These are phyloP conservation scores for Vicugna pacos DNA, from an alignment of 2,113 vertebrate species.

Conservation along the genomic window DNA sequence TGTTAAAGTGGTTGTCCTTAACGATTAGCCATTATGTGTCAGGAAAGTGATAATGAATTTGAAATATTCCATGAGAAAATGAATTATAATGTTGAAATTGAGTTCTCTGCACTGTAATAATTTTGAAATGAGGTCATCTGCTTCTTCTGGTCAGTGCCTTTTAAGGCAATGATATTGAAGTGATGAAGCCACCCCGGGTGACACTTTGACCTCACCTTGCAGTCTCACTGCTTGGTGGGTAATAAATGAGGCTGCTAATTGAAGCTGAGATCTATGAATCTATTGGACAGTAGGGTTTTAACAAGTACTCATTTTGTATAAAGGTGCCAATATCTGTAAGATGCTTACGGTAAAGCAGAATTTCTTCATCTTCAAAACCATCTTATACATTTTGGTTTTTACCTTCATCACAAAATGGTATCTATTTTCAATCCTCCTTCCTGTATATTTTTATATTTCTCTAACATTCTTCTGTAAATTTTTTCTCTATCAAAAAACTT, in stretches of 20 bases:
- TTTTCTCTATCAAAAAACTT: background rate
- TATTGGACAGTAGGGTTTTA: slow-evolving; percentile 69
- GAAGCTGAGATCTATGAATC: slow-evolving; percentile 91
- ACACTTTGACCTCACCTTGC: slow-evolving; percentile 91
- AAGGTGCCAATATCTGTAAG: background rate
- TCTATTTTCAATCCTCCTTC: background rate
- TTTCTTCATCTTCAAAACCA: background rate
- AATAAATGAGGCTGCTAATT: slow-evolving; percentile 95
- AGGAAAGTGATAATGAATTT: slow-evolving; percentile 92
- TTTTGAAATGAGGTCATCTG: slow-evolving; percentile 93
- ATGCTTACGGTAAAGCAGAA: background rate
- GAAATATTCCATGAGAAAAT: slow-evolving; percentile 92
- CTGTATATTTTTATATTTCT: background rate
- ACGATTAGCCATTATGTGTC: slow-evolving; percentile 91
- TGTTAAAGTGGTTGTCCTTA: slow-evolving; percentile 94
- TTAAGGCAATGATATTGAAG: slow-evolving; percentile 96
- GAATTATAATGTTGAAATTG: slow-evolving; percentile 94
- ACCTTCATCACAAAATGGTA: background rate
- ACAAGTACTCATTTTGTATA: slow-evolving; percentile 50
- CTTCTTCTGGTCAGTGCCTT: slow-evolving; percentile 93
- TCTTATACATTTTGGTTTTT: background rate
- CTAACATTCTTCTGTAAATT: background rate
- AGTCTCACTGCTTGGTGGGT: slow-evolving; percentile 90
- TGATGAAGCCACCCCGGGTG: slow-evolving; percentile 94
- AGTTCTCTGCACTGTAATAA: slow-evolving; percentile 93